Conservation (phyloP, 2,888 invertebrate genomes). For the Amorpha juglandis region DNA sequence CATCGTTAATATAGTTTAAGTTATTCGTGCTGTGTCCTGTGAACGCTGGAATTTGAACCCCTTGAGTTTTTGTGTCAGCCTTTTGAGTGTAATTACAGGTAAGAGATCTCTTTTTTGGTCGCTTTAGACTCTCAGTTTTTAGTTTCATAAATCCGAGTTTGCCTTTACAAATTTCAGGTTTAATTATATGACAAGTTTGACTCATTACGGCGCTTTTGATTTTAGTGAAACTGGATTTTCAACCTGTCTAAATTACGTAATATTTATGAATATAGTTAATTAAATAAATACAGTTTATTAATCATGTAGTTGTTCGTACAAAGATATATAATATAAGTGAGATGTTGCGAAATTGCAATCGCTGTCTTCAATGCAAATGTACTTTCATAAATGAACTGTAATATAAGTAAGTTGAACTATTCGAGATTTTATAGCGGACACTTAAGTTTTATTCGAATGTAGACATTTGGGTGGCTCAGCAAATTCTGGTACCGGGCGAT, state of each 20-base stretch:
- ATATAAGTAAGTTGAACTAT: constrained; percentile 7
- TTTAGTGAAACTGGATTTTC: neutral
- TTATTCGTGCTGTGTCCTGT: constrained; percentile 32
- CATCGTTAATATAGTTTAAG: neutral
- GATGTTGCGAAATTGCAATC: neutral
- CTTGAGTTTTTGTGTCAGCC: constrained; percentile 38
- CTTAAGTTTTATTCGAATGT: constrained; percentile 19
- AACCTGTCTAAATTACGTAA: neutral
- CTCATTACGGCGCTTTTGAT: neutral
- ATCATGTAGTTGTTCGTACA: neutral
- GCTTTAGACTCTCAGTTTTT: neutral
- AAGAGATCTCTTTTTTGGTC: constrained; percentile 36
- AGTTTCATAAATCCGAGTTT: neutral
- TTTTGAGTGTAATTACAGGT: constrained; percentile 52
- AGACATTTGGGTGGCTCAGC: constrained; percentile 3
- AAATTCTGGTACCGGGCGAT: neutral
- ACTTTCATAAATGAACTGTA: neutral
- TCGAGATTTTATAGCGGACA: neutral
- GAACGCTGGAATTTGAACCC: constrained; percentile 30
- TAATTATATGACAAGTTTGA: neutral
- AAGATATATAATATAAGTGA: neutral
- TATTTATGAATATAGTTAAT: neutral
- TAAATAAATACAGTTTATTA: neutral
- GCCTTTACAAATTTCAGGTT: neutral
- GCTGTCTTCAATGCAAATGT: neutral